Evolutionary conservation across 1,140 invertebrate genomes (phyloP).

Genomic region (Drosophila mayri): DNA sequence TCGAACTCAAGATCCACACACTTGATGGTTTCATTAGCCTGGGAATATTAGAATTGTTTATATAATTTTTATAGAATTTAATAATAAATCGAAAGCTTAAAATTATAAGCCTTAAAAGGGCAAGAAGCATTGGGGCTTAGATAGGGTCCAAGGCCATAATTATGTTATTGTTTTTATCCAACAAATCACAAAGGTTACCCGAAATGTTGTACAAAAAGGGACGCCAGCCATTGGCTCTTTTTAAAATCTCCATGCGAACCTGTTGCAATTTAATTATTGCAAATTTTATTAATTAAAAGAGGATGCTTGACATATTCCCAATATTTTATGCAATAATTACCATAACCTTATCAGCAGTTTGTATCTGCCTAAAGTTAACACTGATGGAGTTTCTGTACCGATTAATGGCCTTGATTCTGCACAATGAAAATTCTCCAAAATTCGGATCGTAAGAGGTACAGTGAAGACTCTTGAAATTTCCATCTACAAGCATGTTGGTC

Average conservation of each 20-base stretch:
- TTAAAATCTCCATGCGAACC: constrained; percentile 20
- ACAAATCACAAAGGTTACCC: constrained; percentile 1
- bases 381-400: constrained; percentile 22
- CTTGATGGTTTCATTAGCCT: background rate
- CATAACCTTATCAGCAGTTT: background rate
- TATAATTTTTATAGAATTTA: background rate
- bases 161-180: constrained; percentile 7
- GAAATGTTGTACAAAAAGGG: constrained; percentile 4
- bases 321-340: background rate
- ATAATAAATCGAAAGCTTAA: too few species aligned
- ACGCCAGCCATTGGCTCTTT: constrained; percentile 17
- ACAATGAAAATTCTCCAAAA: constrained; percentile 7
- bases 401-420: constrained; percentile 32
- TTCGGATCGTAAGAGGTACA: constrained; percentile 6
- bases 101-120: constrained; percentile 1
- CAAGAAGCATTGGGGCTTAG: background rate
- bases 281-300: too few species aligned
- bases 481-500: background rate
- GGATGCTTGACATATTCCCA: too few species aligned
- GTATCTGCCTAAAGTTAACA: background rate
- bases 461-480: constrained; percentile 31
- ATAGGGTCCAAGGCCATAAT: constrained; percentile 16
- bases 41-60: background rate
- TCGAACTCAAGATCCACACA: constrained; percentile 8
- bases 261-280: background rate